Evolutionary conservation across 2,888 invertebrate genomes (phyloP), one percentile per base, ranked within the genome.

Genomic region (Tetrapedia diversipes): DNA sequence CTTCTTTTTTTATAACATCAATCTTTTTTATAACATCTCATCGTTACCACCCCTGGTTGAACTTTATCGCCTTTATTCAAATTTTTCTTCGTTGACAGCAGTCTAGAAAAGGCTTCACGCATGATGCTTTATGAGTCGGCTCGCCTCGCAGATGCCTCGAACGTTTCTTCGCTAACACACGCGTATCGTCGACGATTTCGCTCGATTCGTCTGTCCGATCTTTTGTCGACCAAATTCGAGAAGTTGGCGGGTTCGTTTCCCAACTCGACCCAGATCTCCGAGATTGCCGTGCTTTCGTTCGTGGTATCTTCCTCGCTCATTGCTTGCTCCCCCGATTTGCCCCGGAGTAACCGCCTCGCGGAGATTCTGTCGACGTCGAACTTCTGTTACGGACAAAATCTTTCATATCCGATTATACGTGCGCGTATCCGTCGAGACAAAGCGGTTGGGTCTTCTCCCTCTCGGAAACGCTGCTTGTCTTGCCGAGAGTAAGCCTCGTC

Each of bases 331-430:
- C 32, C 22, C 22, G 1, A 19, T n/a, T 4, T 7, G 6, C 14
- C 19, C 6, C 24, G 41, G 34, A 19, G 51, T 39, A 53, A 45
- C 64, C 59, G 22, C n/a, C 34, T n/a, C n/a, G n/a, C n/a, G 54
- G 79, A 66, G 51, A 56, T 77, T 66, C 71, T 53, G 59, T 67
- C 41, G 68, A 80, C 59, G 60, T 45, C 11, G 57, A 74, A 77
- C 54, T 72, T 80, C 57, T 65, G 57, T 41, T 45, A 39, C 24
- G 57, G 39, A 59, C 61, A 64, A 70, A 75, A 83, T 83, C 77
- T 63, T 75, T 77, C 64, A 45, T 39, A 65, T 64, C 76, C 69
- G 76, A 65, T 76, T 77, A 77, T 65, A 77, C 47, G 68, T 60
- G 53, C 49, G 45, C 51, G 73, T 41, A 49, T 77, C 54, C 24